These are phyloP conservation scores for Nebria brevicollis DNA, from an alignment of 2,888 invertebrate genomes.

Conservation along the genomic window DNA sequence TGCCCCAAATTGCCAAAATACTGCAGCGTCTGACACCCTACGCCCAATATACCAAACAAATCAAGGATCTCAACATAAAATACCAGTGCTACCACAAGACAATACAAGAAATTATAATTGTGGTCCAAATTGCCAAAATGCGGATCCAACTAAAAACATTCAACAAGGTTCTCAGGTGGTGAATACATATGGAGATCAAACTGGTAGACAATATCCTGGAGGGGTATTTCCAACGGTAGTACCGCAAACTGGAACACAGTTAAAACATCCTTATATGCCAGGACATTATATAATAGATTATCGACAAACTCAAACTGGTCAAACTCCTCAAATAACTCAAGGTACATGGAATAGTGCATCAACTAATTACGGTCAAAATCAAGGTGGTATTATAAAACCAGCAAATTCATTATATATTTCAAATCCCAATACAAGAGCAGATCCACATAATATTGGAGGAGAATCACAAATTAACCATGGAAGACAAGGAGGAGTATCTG, in stretches of 20 bases:
- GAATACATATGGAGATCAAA: background rate
- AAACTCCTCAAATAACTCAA: background rate
- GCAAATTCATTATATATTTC: background rate
- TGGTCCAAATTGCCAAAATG: conserved; percentile 12
- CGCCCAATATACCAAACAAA: background rate
- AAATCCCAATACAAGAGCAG: background rate
- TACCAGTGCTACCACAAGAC: background rate
- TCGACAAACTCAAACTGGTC: conserved; percentile 20
- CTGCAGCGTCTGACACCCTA: too few species aligned
- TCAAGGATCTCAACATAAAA: background rate
- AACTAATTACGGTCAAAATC: background rate
- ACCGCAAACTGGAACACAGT: background rate
- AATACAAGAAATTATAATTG: conserved; percentile 12
- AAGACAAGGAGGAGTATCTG: too few species aligned
- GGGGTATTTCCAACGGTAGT: background rate
- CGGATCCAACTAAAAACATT: background rate
- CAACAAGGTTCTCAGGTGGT: background rate
- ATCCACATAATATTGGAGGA: background rate
- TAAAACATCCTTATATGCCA: background rate
- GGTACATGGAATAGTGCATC: background rate
- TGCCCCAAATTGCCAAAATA: too few species aligned
- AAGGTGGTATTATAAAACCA: background rate
- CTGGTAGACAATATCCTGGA: background rate
- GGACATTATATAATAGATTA: conserved; percentile 21
- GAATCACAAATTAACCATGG: too few species aligned